These are phyloP conservation scores for Psettodes erumei DNA, from an alignment of 2,113 vertebrate species.

Conservation along the genomic window DNA sequence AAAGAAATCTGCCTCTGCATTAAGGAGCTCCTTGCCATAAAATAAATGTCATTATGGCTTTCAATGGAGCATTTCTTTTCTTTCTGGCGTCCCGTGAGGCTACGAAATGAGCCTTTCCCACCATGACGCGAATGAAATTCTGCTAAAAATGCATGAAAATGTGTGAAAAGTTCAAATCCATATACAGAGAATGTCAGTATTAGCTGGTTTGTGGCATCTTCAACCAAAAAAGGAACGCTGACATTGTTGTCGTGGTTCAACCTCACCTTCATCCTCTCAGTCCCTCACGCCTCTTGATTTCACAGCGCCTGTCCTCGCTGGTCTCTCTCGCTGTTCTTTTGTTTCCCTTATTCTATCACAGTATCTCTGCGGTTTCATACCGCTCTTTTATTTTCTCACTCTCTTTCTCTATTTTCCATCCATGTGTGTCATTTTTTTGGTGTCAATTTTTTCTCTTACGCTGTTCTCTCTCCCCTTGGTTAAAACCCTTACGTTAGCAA, in stretches of 20 bases:
- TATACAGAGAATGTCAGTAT: background rate
- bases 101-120: background rate
- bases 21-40: background rate
- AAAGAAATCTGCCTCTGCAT: slow-evolving; percentile 13
- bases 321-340: slow-evolving; percentile 22
- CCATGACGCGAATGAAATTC: background rate
- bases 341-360: slow-evolving; percentile 2
- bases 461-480: background rate
- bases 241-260: background rate
- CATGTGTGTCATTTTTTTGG: slow-evolving; percentile 3
- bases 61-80: background rate
- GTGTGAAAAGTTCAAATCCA: slow-evolving; percentile 5
- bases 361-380: background rate
- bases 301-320: slow-evolving; percentile 1
- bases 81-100: background rate
- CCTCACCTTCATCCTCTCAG: slow-evolving; percentile 9
- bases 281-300: slow-evolving; percentile 34
- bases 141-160: background rate
- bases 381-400: background rate
- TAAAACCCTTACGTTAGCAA: background rate
- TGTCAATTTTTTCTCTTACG: background rate
- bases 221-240: background rate
- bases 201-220: slow-evolving; percentile 12
- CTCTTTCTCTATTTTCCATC: slow-evolving; percentile 1
- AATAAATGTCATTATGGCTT: slow-evolving; percentile 7